phyloP scores from a whole-genome alignment of 2,888 invertebrate species.

The Endomychus coccineus region DNA sequence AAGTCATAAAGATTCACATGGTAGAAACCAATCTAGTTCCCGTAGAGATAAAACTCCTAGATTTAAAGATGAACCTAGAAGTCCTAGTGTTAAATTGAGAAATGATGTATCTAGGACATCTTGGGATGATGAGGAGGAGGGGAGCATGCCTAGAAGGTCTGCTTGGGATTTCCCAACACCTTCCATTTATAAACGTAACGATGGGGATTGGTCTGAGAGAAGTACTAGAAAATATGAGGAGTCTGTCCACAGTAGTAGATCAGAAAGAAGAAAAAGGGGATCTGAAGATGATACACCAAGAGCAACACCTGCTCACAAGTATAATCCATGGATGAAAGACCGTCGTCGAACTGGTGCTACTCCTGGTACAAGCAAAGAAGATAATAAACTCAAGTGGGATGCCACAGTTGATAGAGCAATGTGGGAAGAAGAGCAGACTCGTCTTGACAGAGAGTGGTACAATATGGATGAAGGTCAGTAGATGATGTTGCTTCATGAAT shows the following conservation, averaged over 20 bases:
- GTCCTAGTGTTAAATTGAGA: constrained; percentile 37
- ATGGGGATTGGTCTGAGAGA: constrained; percentile 38
- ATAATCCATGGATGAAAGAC: constrained; percentile 70
- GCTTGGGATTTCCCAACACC: constrained; percentile 94
- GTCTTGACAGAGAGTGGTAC: constrained; percentile 95
- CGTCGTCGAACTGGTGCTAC: constrained; percentile 60
- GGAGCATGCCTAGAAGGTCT: constrained; percentile 58
- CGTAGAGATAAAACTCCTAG: constrained; percentile 44
- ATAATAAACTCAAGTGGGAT: constrained; percentile 54
- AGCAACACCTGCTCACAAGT: constrained; percentile 83
- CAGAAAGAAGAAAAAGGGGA: constrained; percentile 29
- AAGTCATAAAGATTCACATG: too few species aligned
- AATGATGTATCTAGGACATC: constrained; percentile 60
- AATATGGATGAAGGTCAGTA: constrained; percentile 75
- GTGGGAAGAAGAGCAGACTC: constrained; percentile 87
- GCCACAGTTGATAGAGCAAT: constrained; percentile 66
- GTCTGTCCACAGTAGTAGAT: constrained; percentile 2
- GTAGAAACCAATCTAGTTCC: background rate
- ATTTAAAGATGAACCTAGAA: constrained; percentile 73
- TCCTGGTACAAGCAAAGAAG: constrained; percentile 48
- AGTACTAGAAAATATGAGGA: constrained; percentile 39
- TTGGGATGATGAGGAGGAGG: constrained; percentile 76
- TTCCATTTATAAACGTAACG: constrained; percentile 43
- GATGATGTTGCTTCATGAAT: constrained; percentile 1
- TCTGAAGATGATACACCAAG: constrained; percentile 63